Percentiles rank a stretch among this genome's conserved stretches.
phyloP scores from a whole-genome alignment of 1,140 invertebrate genomes.

The Anoplophora glabripennis region DNA sequence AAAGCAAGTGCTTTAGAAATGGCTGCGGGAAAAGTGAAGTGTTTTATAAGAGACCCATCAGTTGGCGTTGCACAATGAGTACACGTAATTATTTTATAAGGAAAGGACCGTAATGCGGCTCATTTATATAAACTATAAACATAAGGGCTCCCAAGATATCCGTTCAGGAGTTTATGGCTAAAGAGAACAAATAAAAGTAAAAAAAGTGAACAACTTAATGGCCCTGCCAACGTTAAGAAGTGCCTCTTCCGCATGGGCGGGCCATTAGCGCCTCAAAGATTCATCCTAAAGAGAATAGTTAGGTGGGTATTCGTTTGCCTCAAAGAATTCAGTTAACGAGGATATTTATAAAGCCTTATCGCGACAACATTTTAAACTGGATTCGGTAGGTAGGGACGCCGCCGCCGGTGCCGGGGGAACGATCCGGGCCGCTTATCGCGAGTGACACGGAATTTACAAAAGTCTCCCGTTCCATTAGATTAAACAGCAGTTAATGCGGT shows the following conservation, averaged over 20 bases:
- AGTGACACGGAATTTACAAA: constrained; percentile 30
- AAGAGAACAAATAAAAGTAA: too few relatives aligned
- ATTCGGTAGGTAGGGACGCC: constrained; percentile 38
- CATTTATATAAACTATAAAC: too few relatives aligned
- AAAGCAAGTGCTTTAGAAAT: too few relatives aligned
- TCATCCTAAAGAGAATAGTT: constrained; percentile 16
- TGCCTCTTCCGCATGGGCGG: constrained; percentile 5
- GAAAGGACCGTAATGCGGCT: too few relatives aligned
- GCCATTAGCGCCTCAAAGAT: constrained; percentile 14
- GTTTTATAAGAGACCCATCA: too few relatives aligned
- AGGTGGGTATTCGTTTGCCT: constrained; percentile 28
- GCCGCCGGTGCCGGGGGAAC: constrained; percentile 22
- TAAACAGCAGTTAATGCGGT: constrained; percentile 35
- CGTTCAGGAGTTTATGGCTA: too few relatives aligned
- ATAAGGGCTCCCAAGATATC: too few relatives aligned
- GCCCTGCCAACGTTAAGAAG: not conserved
- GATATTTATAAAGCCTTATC: constrained; percentile 44
- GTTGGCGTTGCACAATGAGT: too few relatives aligned
- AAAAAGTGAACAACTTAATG: too few relatives aligned
- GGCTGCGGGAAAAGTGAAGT: too few relatives aligned
- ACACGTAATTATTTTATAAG: too few relatives aligned
- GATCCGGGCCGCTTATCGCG: constrained; percentile 38
- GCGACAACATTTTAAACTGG: constrained; percentile 42
- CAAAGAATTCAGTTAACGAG: constrained; percentile 41
- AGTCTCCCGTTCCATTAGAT: constrained; percentile 37